A percentile compares a stretch with the other conserved stretches of the same genome.
Conservation (phyloP, 2,113 vertebrate species). For the Rhagologus leucostigma region DNA sequence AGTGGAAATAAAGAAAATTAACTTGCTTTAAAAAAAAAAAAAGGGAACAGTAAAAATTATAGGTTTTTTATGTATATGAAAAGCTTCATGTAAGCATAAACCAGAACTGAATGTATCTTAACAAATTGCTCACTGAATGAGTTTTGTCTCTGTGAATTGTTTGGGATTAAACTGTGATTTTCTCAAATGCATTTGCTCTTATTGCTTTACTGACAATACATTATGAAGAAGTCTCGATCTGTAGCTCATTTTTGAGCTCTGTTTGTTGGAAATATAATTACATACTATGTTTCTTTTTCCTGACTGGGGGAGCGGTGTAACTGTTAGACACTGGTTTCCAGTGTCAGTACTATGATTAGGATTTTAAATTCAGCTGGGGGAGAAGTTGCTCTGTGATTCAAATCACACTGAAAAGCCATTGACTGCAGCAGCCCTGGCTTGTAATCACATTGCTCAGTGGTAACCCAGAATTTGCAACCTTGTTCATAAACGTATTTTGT, state of each 20-base stretch:
- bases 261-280: slow-evolving; percentile 22
- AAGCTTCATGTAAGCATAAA: background rate
- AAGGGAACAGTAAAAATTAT: background rate
- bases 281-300: background rate
- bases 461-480: background rate
- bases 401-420: background rate
- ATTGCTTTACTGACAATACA: background rate
- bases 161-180: slow-evolving; percentile 11
- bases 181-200: background rate
- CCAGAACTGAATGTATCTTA: slow-evolving; percentile 5
- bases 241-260: background rate
- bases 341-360: background rate
- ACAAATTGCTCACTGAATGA: slow-evolving; percentile 1
- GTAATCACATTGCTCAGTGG: background rate
- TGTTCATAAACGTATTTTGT: background rate
- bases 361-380: slow-evolving; percentile 16
- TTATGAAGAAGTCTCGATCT: background rate
- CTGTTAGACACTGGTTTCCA: background rate
- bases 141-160: background rate
- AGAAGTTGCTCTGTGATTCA: background rate
- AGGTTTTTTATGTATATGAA: background rate
- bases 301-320: background rate
- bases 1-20: background rate
- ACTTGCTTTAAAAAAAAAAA: slow-evolving; percentile 9
- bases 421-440: background rate